phyloP scores from a whole-genome alignment of 1,140 invertebrate species.

The Mactra quadrangularis region DNA sequence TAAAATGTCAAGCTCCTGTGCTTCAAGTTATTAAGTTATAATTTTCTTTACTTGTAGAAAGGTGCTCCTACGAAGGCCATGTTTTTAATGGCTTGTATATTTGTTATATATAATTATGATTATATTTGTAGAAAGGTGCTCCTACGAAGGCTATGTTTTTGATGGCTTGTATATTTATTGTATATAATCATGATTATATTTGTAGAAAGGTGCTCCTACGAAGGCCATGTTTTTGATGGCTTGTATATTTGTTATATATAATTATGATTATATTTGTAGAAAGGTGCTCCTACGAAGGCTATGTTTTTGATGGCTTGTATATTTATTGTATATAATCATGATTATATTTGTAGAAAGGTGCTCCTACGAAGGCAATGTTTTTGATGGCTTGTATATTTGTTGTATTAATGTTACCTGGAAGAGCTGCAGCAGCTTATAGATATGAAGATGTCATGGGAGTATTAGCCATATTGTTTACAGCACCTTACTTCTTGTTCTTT shows the following conservation, averaged over 20 bases:
- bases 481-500: slow-evolving; percentile 99
- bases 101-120: no score
- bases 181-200: no score
- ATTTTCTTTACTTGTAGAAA: no score
- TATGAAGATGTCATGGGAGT: slow-evolving; percentile 95
- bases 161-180: slow-evolving; percentile 94
- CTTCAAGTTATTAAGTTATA: no score
- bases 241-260: slow-evolving; percentile 93
- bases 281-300: slow-evolving; percentile 94
- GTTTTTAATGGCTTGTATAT: slow-evolving; percentile 95
- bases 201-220: slow-evolving; percentile 95
- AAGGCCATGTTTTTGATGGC: slow-evolving; percentile 97
- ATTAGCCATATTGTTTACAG: slow-evolving; percentile 97
- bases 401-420: slow-evolving; percentile 91
- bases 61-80: slow-evolving; percentile 95
- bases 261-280: no score
- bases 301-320: slow-evolving; percentile 97
- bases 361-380: slow-evolving; percentile 96
- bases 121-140: slow-evolving; percentile 95
- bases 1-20: no score
- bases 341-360: slow-evolving; percentile 91
- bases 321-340: no score
- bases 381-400: slow-evolving; percentile 95
- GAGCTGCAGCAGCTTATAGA: slow-evolving; percentile 89
- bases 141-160: slow-evolving; percentile 96